Conservation (phyloP, 2,797 vertebrate species). For the Tympanoctomys barrerae region DNA sequence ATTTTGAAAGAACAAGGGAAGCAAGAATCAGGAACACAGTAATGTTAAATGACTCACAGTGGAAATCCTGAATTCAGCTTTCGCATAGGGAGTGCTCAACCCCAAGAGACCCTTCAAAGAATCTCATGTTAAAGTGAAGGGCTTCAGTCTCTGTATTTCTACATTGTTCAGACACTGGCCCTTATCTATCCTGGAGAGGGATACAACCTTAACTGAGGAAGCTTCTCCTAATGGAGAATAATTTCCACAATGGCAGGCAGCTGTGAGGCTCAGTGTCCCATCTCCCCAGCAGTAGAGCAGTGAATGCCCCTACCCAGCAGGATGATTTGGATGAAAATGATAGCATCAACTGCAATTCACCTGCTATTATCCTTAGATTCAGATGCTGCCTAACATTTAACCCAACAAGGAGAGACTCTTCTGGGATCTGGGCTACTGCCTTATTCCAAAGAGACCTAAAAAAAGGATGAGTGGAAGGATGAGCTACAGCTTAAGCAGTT, state of each 20-base stretch:
- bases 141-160: not conserved
- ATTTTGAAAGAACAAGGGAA: not conserved
- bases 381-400: not conserved
- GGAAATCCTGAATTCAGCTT: not conserved
- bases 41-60: not conserved
- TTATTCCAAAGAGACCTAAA: not conserved
- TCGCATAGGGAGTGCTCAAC: not conserved
- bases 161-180: not conserved
- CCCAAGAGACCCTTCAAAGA: not conserved
- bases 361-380: not conserved
- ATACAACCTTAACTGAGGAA: rapidly evolving
- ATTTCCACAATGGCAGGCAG: not conserved
- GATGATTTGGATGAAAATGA: not conserved
- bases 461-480: not conserved
- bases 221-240: not conserved
- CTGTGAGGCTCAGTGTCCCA: not conserved
- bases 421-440: not conserved
- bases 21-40: not conserved
- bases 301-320: not conserved
- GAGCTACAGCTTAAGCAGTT: not conserved
- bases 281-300: not conserved
- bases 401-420: not conserved
- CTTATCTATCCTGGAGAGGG: not conserved
- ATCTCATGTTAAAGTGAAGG: not conserved
- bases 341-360: not conserved